phyloP scores from a whole-genome alignment of 1,140 invertebrate genomes.

The Monochamus saltuarius region DNA sequence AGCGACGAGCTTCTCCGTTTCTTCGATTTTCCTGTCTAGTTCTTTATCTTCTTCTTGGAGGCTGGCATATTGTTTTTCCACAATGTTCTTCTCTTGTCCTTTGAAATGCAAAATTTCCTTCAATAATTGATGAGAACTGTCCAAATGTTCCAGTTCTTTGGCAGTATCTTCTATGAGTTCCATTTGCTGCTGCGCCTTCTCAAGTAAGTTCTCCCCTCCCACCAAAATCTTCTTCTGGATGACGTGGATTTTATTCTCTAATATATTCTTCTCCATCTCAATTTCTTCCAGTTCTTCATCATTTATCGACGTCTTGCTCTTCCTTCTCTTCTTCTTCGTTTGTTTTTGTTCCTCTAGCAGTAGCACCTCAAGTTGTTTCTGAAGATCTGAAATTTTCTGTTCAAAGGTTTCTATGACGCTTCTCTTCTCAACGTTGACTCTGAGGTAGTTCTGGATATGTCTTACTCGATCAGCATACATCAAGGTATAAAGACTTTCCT shows the following conservation, averaged over 20 bases:
- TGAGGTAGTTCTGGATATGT: conserved; percentile 36
- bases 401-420: conserved; percentile 35
- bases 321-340: conserved; percentile 5
- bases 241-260: conserved; percentile 83
- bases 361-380: conserved; percentile 68
- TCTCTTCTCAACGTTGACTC: conserved; percentile 31
- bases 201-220: conserved; percentile 96
- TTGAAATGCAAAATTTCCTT: conserved; percentile 79
- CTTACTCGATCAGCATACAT: conserved; percentile 36
- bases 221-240: conserved; percentile 95
- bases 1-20: conserved; percentile 76
- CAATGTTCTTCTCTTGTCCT: conserved; percentile 87
- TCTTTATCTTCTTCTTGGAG: conserved; percentile 90
- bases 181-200: conserved; percentile 94
- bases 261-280: conserved; percentile 67
- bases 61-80: conserved; percentile 91
- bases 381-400: conserved; percentile 32
- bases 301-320: conserved; percentile 9
- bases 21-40: conserved; percentile 89
- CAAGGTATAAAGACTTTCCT: conserved; percentile 38
- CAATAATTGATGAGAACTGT: conserved; percentile 78
- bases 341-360: neutral
- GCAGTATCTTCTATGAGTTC: conserved; percentile 84
- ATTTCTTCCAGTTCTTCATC: conserved; percentile 55
- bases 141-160: conserved; percentile 80